Conservation (phyloP, 2,797 vertebrate species). For the Falco berigora region DNA sequence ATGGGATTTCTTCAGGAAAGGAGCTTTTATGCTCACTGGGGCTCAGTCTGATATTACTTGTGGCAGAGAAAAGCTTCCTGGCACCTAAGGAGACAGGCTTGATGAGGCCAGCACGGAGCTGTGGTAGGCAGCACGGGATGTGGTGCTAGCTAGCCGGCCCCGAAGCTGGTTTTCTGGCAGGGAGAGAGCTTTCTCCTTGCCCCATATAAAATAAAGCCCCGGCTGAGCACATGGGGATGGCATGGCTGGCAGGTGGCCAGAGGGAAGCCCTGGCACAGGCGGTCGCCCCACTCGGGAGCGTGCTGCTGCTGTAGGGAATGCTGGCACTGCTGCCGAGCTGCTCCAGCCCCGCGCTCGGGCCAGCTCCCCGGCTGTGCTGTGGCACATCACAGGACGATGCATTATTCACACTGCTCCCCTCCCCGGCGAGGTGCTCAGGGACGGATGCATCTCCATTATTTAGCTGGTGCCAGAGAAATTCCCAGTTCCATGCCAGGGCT, state of each 20-base stretch:
- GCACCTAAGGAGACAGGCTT: not conserved
- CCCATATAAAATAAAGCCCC: not conserved
- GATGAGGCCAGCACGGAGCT: not conserved
- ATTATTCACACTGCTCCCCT: not conserved
- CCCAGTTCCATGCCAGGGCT: not conserved
- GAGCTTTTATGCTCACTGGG: not conserved
- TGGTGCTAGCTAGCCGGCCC: not conserved
- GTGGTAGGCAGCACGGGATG: not conserved
- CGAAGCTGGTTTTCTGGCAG: not conserved
- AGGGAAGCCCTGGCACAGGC: not conserved
- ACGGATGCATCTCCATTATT: not conserved
- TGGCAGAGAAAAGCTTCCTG: not conserved
- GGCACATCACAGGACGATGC: not conserved
- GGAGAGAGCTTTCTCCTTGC: not conserved
- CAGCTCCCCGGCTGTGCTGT: not conserved
- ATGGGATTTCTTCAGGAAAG: not conserved
- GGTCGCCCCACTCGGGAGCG: not conserved
- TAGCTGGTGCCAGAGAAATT: not conserved
- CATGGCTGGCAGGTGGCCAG: not conserved
- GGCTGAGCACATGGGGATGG: fast-evolving
- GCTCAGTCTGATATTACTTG: not conserved
- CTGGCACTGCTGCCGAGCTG: not conserved
- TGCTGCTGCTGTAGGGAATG: not conserved
- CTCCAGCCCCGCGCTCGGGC: not conserved
- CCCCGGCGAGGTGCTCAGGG: not conserved